phyloP scores from a whole-genome alignment of 1,140 invertebrate genomes.

The Drosophila neocordata region DNA sequence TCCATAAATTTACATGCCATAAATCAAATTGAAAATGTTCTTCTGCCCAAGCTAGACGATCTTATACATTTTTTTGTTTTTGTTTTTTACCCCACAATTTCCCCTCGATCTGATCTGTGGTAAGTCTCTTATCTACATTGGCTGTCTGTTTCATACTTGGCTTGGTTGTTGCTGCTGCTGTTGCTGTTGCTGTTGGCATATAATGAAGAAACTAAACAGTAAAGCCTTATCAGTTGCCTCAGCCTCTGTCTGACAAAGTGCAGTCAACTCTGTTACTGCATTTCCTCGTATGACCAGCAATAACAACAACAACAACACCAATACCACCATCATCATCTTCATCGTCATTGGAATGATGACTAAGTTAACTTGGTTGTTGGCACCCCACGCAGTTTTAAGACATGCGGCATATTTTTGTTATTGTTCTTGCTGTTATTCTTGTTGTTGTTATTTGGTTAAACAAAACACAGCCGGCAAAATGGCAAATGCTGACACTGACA shows the following conservation, averaged over 20 bases:
- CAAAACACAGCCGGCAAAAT: conserved; percentile 60
- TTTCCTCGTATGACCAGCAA: conserved; percentile 41
- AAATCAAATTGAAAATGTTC: conserved; percentile 78
- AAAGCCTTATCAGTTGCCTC: conserved; percentile 48
- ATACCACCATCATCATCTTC: neutral
- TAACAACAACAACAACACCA: neutral
- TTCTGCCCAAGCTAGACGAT: conserved; percentile 45
- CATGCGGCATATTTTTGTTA: conserved; percentile 33
- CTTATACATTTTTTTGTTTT: neutral
- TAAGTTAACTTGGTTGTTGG: conserved; percentile 41
- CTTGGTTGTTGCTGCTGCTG: conserved; percentile 25
- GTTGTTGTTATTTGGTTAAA: conserved; percentile 57
- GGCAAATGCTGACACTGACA: conserved; percentile 59
- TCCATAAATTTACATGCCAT: conserved; percentile 79
- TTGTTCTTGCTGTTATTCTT: neutral
- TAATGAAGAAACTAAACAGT: conserved; percentile 61
- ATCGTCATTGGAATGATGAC: conserved; percentile 44
- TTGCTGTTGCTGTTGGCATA: conserved; percentile 11
- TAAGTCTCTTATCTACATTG: conserved; percentile 57
- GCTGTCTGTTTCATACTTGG: conserved; percentile 17
- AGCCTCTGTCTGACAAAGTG: conserved; percentile 67
- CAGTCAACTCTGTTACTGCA: conserved; percentile 68
- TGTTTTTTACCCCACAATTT: no score
- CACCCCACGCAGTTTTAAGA: conserved; percentile 58
- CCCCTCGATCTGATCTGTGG: neutral